A percentile compares a stretch with the other conserved stretches of the same genome.
Conservation (phyloP, 2,888 invertebrate species). For the Iselma pallidipennis region DNA sequence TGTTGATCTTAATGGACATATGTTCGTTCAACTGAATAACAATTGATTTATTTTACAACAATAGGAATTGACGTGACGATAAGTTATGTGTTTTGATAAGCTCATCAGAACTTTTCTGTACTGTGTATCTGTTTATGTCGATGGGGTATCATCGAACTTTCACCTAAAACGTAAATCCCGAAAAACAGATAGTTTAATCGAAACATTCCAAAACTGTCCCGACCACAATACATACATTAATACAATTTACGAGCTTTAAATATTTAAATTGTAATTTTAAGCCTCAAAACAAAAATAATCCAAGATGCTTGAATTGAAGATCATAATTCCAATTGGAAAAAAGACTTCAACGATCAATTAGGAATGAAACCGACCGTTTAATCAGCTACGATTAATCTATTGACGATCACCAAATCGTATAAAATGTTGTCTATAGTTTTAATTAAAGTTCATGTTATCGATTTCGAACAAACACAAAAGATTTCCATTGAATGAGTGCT, state of each 20-base stretch:
- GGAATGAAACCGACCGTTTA: background rate
- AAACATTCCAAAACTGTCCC: too few species aligned
- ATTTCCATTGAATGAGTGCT: slow-evolving; percentile 21
- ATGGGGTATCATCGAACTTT: background rate
- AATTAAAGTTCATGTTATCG: slow-evolving; percentile 10
- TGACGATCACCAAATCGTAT: background rate
- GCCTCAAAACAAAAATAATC: background rate
- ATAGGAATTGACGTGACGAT: slow-evolving; percentile 1
- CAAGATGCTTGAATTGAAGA: background rate
- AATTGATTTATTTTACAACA: background rate
- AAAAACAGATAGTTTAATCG: background rate
- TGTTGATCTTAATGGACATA: background rate
- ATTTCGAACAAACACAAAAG: slow-evolving; percentile 7
- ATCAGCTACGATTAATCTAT: background rate
- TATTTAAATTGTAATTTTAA: too few species aligned
- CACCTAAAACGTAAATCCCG: background rate
- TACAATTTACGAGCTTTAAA: too few species aligned
- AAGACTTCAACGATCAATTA: slow-evolving; percentile 1
- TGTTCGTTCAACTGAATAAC: background rate
- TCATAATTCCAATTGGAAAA: too few species aligned
- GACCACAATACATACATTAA: too few species aligned
- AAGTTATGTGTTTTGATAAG: background rate
- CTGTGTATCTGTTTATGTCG: background rate
- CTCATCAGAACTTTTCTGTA: background rate
- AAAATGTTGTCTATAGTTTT: slow-evolving; percentile 1